These are phyloP conservation scores for Acanthochromis polyacanthus DNA, from an alignment of 2,113 vertebrate genomes.

Conservation along the genomic window DNA sequence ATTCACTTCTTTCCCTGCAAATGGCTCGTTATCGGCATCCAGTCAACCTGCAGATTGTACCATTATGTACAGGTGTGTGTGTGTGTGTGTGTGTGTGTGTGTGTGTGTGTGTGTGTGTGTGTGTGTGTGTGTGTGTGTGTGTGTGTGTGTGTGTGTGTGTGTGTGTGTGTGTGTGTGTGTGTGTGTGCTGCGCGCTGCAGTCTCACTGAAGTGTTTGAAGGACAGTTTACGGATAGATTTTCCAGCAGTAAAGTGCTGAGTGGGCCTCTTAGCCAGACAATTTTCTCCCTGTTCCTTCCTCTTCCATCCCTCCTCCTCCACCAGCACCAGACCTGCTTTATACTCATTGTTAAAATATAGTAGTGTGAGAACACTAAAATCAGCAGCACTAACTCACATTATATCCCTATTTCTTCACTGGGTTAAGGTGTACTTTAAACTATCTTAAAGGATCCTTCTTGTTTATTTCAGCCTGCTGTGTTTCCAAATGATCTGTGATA, in stretches of 20 bases:
- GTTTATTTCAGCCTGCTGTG: too few relatives aligned
- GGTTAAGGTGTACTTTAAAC: too few relatives aligned
- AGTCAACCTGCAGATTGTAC: constrained; percentile 19
- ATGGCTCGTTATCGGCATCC: neutral
- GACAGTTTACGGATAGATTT: constrained; percentile 46
- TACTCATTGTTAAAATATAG: neutral
- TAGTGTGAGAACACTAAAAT: neutral
- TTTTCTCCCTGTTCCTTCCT: constrained; percentile 29
- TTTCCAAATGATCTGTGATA: too few relatives aligned
- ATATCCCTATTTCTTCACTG: too few relatives aligned
- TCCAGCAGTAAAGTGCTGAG: constrained; percentile 49
- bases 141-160: neutral
- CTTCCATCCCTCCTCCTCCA: constrained; percentile 20
- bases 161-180: neutral
- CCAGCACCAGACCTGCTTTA: neutral
- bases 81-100: constrained; percentile 9
- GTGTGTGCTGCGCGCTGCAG: constrained; percentile 3
- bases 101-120: neutral
- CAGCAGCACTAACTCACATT: too few relatives aligned
- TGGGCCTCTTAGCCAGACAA: constrained; percentile 1
- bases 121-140: constrained; percentile 14
- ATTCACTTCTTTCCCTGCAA: constrained; percentile 5
- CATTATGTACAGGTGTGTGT: constrained; percentile 11
- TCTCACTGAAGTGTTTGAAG: neutral
- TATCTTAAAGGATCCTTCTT: too few relatives aligned